Evolutionary conservation across 2,888 invertebrate species (phyloP).

Genomic region (Busseola fusca): DNA sequence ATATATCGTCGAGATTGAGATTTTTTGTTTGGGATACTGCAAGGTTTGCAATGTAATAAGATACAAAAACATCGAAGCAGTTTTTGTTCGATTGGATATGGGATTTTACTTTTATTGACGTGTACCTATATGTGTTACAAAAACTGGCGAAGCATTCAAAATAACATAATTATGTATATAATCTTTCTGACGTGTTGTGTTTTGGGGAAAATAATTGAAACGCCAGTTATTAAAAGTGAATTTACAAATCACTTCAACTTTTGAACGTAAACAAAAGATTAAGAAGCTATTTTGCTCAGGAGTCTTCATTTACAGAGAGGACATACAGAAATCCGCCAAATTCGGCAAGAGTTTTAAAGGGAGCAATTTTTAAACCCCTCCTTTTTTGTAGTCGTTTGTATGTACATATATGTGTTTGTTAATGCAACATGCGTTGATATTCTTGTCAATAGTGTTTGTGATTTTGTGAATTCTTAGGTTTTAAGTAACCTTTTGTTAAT

Average conservation of each 20-base stretch:
- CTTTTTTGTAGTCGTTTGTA: background rate
- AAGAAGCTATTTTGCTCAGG: background rate
- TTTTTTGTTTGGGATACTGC: conserved; percentile 9
- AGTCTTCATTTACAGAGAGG: background rate
- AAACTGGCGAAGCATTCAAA: conserved; percentile 23
- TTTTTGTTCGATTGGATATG: conserved; percentile 17
- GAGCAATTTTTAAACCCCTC: background rate
- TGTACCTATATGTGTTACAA: conserved; percentile 5
- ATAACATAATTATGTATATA: background rate
- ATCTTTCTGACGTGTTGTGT: background rate
- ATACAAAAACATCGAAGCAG: background rate
- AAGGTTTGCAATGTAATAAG: background rate
- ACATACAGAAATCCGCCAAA: background rate
- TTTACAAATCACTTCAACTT: conserved; percentile 1
- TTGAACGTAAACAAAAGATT: background rate
- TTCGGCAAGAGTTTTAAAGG: background rate
- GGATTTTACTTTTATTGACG: conserved; percentile 11
- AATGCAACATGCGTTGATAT: too few species aligned
- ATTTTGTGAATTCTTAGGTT: too few species aligned
- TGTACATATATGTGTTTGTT: too few species aligned
- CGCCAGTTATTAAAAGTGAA: background rate
- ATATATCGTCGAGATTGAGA: background rate
- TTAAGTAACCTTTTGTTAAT: too few species aligned
- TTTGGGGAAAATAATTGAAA: conserved; percentile 6
- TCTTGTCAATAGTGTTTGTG: too few species aligned